Evolutionary conservation across 2,797 vertebrate genomes (phyloP).

Genomic region (Emydoidea blandingii): DNA sequence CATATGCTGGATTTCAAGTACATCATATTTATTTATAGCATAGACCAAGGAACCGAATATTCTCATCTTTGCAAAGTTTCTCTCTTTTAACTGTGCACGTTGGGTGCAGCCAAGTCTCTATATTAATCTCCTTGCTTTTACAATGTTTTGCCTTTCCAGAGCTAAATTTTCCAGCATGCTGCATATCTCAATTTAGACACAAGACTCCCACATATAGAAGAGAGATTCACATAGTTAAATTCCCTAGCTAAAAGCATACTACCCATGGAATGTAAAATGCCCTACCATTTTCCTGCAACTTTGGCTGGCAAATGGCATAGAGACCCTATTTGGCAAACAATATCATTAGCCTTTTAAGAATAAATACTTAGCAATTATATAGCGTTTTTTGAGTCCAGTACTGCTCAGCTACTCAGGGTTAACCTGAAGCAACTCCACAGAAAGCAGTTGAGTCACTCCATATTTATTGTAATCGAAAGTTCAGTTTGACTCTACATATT

Average conservation of each 20-base stretch:
- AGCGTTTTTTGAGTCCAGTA: not conserved
- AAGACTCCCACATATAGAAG: not conserved
- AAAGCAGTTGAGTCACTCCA: not conserved
- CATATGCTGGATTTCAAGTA: not conserved
- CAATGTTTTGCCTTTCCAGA: constrained; percentile 45
- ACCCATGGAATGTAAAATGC: constrained; percentile 31
- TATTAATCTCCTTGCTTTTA: constrained; percentile 12
- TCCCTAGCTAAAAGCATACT: constrained; percentile 43
- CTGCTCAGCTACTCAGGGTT: not conserved
- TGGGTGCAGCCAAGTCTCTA: not conserved
- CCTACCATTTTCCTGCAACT: constrained; percentile 15
- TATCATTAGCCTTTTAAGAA: not conserved
- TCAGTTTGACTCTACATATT: not conserved
- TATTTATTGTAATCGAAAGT: not conserved
- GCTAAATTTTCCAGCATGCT: constrained; percentile 6
- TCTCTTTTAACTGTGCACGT: not conserved
- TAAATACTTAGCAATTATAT: not conserved
- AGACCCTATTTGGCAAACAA: not conserved
- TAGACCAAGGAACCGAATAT: not conserved
- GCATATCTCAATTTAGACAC: constrained; percentile 27
- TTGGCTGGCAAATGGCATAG: constrained; percentile 26
- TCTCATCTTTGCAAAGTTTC: constrained; percentile 44
- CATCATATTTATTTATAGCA: constrained; percentile 31
- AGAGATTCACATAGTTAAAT: constrained; percentile 38
- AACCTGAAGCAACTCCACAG: not conserved